These are phyloP conservation scores for Melitaea cinxia DNA, from an alignment of 1,140 invertebrate genomes.

Conservation along the genomic window DNA sequence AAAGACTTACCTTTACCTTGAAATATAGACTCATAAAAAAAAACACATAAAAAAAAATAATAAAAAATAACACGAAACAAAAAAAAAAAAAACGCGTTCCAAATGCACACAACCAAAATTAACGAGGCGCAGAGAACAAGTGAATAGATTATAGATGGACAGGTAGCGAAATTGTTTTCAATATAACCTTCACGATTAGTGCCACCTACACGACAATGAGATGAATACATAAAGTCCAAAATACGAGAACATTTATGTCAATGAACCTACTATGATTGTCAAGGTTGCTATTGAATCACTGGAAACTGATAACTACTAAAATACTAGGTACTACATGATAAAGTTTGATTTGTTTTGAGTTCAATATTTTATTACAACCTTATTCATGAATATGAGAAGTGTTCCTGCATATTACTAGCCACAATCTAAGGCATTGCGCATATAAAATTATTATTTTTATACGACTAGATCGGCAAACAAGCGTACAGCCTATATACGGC, in stretches of 20 bases:
- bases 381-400: no score
- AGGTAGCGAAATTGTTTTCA: constrained; percentile 32
- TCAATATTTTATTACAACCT: no score
- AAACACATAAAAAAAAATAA: no score
- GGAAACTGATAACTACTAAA: neutral
- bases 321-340: neutral
- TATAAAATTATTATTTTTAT: no score
- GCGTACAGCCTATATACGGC: no score
- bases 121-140: constrained; percentile 29
- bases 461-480: no score
- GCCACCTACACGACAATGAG: constrained; percentile 59
- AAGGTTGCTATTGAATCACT: constrained; percentile 22
- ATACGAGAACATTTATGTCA: constrained; percentile 47
- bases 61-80: neutral
- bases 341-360: no score
- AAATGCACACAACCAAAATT: constrained; percentile 31
- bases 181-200: constrained; percentile 59
- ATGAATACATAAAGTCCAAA: constrained; percentile 48
- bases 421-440: no score
- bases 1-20: no score
- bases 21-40: no score
- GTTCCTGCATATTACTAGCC: no score
- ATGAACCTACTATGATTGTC: constrained; percentile 47
- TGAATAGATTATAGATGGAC: constrained; percentile 35
- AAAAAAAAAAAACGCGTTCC: neutral